A percentile compares a stretch with the other conserved stretches of the same genome.
Conservation (phyloP, 2,888 invertebrate genomes). For the Flabesymbios commensalis region DNA sequence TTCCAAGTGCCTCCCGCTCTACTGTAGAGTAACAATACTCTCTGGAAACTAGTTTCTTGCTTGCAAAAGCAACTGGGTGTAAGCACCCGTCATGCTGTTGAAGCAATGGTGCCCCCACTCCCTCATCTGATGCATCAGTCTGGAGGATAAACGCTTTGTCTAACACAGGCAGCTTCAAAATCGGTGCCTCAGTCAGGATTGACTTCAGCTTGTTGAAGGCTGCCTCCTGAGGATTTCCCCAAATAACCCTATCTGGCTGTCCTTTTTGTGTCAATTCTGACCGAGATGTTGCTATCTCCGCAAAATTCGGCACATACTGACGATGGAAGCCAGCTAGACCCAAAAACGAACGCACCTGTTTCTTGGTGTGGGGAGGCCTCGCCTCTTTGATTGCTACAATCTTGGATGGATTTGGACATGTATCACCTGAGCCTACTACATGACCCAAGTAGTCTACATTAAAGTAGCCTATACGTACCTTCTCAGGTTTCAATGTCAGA, state of each 20-base stretch:
- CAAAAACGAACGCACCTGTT: background rate
- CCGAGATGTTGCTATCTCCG: conserved; percentile 24
- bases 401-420: background rate
- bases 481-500: background rate
- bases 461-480: background rate
- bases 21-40: conserved; percentile 31
- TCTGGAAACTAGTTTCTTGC: conserved; percentile 25
- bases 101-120: conserved; percentile 28
- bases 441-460: background rate
- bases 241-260: conserved; percentile 21
- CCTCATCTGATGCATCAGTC: conserved; percentile 32
- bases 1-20: conserved; percentile 34
- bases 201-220: background rate
- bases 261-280: conserved; percentile 30
- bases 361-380: background rate
- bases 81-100: conserved; percentile 27
- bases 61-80: conserved; percentile 32
- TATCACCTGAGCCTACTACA: background rate
- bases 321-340: background rate
- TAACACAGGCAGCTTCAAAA: conserved; percentile 26
- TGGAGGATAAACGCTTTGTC: conserved; percentile 21
- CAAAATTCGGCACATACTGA: conserved; percentile 29
- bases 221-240: conserved; percentile 1
- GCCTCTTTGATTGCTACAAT: background rate
- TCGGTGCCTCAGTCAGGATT: conserved; percentile 4